Percentiles rank a stretch among this genome's conserved stretches.
Conservation (phyloP, 2,797 vertebrate genomes). For the Premnoplex brunnescens region DNA sequence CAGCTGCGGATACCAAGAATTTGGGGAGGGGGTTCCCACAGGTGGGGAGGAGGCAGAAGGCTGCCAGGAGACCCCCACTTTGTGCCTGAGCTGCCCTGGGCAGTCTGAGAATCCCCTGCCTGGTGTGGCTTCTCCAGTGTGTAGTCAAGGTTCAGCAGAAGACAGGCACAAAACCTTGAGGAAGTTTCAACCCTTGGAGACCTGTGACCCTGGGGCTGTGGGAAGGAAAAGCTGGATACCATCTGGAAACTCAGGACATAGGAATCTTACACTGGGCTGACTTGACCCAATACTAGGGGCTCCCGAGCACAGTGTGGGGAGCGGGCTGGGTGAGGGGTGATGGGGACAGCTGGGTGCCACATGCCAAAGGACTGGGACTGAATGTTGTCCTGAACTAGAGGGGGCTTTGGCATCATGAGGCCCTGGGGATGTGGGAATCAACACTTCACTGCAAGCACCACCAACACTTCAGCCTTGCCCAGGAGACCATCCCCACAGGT, state of each 20-base stretch:
- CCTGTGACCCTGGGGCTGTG: not conserved
- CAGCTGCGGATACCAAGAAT: not conserved
- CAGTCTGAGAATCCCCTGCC: not conserved
- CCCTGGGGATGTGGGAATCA: not conserved
- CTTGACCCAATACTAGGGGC: not conserved
- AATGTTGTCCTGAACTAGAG: not conserved
- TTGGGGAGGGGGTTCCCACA: not conserved
- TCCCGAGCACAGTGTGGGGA: not conserved
- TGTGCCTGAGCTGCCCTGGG: not conserved
- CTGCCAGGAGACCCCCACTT: not conserved
- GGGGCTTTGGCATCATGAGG: not conserved
- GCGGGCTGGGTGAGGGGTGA: rapidly evolving
- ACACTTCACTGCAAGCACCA: rapidly evolving
- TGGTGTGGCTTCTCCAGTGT: not conserved
- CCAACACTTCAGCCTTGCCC: not conserved
- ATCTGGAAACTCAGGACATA: not conserved
- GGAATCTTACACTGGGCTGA: not conserved
- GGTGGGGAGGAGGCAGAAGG: not conserved
- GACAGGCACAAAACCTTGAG: not conserved
- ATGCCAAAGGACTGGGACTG: not conserved
- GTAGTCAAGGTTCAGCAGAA: not conserved
- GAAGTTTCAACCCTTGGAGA: not conserved
- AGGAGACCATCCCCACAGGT: not conserved
- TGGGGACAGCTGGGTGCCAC: not conserved
- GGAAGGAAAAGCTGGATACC: not conserved